These are phyloP conservation scores for Penaeus japonicus DNA, from an alignment of 1,140 invertebrate species.

Conservation along the genomic window DNA sequence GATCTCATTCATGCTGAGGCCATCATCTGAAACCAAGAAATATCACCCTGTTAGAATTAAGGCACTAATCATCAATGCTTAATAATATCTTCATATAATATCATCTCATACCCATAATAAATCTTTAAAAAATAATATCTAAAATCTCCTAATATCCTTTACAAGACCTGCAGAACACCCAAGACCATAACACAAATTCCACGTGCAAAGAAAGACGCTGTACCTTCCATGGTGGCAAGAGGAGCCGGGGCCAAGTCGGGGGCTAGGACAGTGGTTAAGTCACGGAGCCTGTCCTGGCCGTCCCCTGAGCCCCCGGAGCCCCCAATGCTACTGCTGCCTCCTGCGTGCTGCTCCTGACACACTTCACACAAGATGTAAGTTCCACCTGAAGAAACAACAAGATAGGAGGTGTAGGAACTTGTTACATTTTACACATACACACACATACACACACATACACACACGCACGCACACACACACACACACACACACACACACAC, in stretches of 20 bases:
- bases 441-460: background rate
- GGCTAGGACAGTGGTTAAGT: conserved; percentile 35
- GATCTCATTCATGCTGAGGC: conserved; percentile 60
- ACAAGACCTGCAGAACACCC: no score
- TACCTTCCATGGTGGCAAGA: conserved; percentile 58
- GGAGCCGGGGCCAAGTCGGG: conserved; percentile 54
- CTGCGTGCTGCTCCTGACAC: conserved; percentile 67
- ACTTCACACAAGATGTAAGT: conserved; percentile 67
- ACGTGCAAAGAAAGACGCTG: no score
- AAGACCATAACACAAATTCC: no score
- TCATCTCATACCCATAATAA: no score
- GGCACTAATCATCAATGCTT: background rate
- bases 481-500: no score
- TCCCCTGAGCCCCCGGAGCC: conserved; percentile 37
- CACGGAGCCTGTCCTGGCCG: conserved; percentile 19
- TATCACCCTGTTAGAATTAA: background rate
- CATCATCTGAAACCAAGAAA: conserved; percentile 57
- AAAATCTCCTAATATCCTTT: no score
- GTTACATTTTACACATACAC: background rate
- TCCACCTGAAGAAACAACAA: conserved; percentile 60
- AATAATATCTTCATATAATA: no score
- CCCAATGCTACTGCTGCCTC: conserved; percentile 55
- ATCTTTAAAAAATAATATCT: background rate
- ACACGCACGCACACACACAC: no score
- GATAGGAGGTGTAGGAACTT: background rate